Evolutionary conservation across 2,113 vertebrate genomes (phyloP).

Genomic region (Apus apus): DNA sequence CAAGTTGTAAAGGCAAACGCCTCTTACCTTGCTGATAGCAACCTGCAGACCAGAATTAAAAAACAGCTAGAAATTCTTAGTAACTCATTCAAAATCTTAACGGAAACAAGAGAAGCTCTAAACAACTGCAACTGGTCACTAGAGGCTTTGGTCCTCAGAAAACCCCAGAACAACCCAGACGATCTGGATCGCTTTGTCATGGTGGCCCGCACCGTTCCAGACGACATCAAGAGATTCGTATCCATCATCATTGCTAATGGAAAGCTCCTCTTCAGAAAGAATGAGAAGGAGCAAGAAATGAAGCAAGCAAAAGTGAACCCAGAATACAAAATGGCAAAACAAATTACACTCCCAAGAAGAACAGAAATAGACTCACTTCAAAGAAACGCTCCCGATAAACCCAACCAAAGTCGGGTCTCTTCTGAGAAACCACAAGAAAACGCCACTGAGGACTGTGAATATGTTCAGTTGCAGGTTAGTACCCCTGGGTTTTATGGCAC

Average conservation of each 20-base stretch:
- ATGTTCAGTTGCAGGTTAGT: slow-evolving; percentile 83
- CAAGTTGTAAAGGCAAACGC: slow-evolving; percentile 77
- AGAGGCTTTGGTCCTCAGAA: slow-evolving; percentile 77
- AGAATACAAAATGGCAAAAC: slow-evolving; percentile 19
- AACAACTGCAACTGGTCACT: slow-evolving; percentile 83
- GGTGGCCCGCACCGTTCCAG: slow-evolving; percentile 89
- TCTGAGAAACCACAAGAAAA: not conserved
- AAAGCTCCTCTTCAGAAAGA: slow-evolving; percentile 87
- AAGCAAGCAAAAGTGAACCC: not conserved
- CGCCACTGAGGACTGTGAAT: slow-evolving; percentile 73
- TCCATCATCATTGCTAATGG: slow-evolving; percentile 93
- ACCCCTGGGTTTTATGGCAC: not conserved
- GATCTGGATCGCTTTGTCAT: slow-evolving; percentile 92
- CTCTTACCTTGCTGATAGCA: slow-evolving; percentile 74
- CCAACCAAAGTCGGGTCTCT: not conserved
- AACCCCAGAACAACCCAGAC: slow-evolving; percentile 77
- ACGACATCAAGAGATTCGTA: slow-evolving; percentile 89
- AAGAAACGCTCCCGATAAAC: not conserved
- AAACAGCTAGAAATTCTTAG: slow-evolving; percentile 85
- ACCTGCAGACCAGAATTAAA: slow-evolving; percentile 84
- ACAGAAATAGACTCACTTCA: slow-evolving; percentile 12
- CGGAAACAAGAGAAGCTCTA: slow-evolving; percentile 79
- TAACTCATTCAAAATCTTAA: slow-evolving; percentile 85
- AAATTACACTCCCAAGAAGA: slow-evolving; percentile 4
- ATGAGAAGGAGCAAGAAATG: slow-evolving; percentile 56